These are phyloP conservation scores for Acrossocheilus fasciatus DNA, from an alignment of 2,797 vertebrate species.

Conservation along the genomic window DNA sequence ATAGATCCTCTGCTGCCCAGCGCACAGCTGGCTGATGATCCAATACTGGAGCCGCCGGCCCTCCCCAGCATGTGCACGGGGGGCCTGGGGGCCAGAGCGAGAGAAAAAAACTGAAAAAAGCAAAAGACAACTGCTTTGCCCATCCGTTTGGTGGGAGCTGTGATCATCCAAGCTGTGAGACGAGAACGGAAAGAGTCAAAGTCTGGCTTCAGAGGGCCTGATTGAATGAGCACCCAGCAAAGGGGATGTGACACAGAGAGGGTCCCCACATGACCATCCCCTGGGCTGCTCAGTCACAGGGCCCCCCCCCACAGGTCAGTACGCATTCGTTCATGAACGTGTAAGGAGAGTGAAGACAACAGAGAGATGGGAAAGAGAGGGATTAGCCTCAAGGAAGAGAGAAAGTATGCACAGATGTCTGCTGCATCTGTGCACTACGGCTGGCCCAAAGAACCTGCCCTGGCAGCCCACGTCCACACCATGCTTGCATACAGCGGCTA, in stretches of 20 bases:
- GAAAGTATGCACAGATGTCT: conserved; percentile 66
- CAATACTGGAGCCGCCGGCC: conserved; percentile 79
- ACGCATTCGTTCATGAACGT: conserved; percentile 25
- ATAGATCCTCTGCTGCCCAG: conserved; percentile 84
- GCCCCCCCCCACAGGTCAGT: conserved; percentile 35
- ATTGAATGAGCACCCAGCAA: conserved; percentile 69
- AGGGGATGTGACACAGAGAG: conserved; percentile 57
- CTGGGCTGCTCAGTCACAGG: conserved; percentile 19
- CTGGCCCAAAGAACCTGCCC: conserved; percentile 61
- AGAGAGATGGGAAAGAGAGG: conserved; percentile 48
- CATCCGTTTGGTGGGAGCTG: conserved; percentile 68
- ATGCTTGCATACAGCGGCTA: conserved; percentile 62
- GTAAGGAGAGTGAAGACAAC: conserved; percentile 41
- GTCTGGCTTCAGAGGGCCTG: conserved; percentile 66
- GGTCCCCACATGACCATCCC: background rate
- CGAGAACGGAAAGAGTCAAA: conserved; percentile 73
- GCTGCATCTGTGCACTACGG: conserved; percentile 65
- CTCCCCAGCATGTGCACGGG: conserved; percentile 77
- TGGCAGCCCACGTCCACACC: conserved; percentile 57
- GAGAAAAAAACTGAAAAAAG: conserved; percentile 14
- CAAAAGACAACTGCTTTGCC: conserved; percentile 73
- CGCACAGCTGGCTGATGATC: conserved; percentile 89
- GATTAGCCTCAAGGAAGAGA: conserved; percentile 62
- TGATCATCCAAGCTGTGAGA: conserved; percentile 74
- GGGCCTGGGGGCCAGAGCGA: conserved; percentile 70